Base-by-base conservation (phyloP, 2,888 invertebrate species). In the Apocheima hispidaria region DNA sequence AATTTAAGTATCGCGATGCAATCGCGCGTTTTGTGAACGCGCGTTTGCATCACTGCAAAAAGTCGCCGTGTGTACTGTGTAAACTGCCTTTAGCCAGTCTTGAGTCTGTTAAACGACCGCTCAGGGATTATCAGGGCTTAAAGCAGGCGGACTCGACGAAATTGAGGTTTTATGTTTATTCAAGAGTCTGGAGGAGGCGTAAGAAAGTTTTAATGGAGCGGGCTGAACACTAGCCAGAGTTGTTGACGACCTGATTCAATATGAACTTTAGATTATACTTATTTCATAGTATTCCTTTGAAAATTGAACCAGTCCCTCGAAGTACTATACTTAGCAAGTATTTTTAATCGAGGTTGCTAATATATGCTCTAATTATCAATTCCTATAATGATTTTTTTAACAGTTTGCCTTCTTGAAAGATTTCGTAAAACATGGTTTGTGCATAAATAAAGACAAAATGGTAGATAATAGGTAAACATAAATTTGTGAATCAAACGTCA, bases 81-180 rank as follows among this genome's bases (percentile, higher is more conserved):
- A 21, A 44, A 10, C n/a, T 23, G 16, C 14, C 16, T 16, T 7
- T 7, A 1, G n/a, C 16, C 4, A 12, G 14, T 4, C 2, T 10
- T n/a, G 43, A 43, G 14, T 66, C 57, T 50, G 63, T 68, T 67
- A 63, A 69, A 70, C 67, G 61, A 46, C 69, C 58, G 66, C 62
- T 59, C 54, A 21, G 46, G 63, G 68, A 72, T 74, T 70, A 74
- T 67, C 64, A 63, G 52, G 58, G 64, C 40, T 65, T 65, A 52
- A 52, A 62, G 52, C 46, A 52, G 62, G 48, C 44, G 61, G 53
- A 63, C 54, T 66, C 55, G 59, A 65, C 58, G 57, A 60, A 68
- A 65, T 63, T 63, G 61, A 64, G 64, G 53, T 65, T 69, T 68
- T 64, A 60, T 53, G 51, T 65, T 58, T 61, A 65, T 65, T 56